Evolutionary conservation across 2,113 vertebrate species (phyloP).

Genomic region (Barnardius zonarius): DNA sequence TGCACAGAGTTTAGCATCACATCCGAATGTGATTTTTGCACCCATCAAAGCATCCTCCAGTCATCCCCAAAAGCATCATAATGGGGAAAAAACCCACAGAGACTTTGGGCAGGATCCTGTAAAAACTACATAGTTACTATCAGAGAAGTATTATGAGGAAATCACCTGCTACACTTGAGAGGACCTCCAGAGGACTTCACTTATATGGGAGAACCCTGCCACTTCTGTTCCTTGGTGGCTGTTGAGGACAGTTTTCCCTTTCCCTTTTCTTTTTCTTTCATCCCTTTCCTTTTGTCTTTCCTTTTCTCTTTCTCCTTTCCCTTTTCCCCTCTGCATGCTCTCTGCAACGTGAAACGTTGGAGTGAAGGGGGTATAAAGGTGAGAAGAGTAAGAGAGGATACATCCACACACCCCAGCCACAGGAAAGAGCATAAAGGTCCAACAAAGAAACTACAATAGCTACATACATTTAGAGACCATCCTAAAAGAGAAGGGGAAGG

Average conservation of each 20-base stretch:
- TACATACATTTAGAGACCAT: neutral
- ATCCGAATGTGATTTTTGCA: neutral
- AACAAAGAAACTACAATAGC: neutral
- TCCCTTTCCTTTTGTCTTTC: neutral
- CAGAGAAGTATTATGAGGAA: neutral
- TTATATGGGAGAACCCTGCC: accelerated
- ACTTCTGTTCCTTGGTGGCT: neutral
- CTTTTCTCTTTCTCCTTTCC: too few relatives aligned
- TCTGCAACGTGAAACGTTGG: neutral
- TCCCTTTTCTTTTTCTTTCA: too few relatives aligned
- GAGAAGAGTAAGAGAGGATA: neutral
- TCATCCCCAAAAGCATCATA: neutral
- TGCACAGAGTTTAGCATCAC: neutral
- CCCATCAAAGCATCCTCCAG: neutral
- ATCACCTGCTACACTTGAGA: neutral
- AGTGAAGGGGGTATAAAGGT: neutral
- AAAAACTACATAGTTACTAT: neutral
- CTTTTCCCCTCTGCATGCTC: neutral
- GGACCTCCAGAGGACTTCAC: neutral
- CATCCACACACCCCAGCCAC: neutral
- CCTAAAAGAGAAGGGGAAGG: neutral
- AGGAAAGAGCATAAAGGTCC: neutral
- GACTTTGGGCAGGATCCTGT: neutral
- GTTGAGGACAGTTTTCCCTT: neutral
- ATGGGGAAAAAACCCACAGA: accelerated